These are phyloP conservation scores for Pyrocoelia pectoralis DNA, from an alignment of 2,888 invertebrate species.

Conservation along the genomic window DNA sequence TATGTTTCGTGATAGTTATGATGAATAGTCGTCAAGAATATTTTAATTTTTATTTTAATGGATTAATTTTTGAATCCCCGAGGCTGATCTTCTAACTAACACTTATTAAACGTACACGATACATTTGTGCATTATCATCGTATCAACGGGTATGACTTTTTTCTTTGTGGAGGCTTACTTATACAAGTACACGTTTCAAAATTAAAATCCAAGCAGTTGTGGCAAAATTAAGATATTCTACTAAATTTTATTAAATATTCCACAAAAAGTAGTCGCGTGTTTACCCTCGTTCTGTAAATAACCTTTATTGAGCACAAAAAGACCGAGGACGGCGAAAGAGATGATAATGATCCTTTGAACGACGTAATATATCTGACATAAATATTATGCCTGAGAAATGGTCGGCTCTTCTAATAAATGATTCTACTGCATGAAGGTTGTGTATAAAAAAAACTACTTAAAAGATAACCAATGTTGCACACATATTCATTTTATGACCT, in stretches of 20 bases:
- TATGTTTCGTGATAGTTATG: too few relatives aligned
- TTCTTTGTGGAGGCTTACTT: too few relatives aligned
- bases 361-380: slow-evolving; percentile 19
- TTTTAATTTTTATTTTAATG: too few relatives aligned
- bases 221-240: slow-evolving; percentile 1
- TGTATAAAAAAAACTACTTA: background rate
- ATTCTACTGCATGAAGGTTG: background rate
- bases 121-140: too few relatives aligned
- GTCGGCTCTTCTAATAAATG: background rate
- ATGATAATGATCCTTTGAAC: slow-evolving; percentile 29
- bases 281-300: slow-evolving; percentile 23
- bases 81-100: too few relatives aligned
- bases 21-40: too few relatives aligned
- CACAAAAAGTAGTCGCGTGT: slow-evolving; percentile 18
- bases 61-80: too few relatives aligned
- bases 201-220: too few relatives aligned
- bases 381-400: slow-evolving; percentile 21
- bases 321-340: slow-evolving; percentile 25
- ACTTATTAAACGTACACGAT: too few relatives aligned
- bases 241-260: slow-evolving; percentile 17
- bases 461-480: background rate
- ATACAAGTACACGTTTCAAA: too few relatives aligned
- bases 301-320: slow-evolving; percentile 27
- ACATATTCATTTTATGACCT: too few relatives aligned
- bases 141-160: too few relatives aligned